A percentile compares a stretch with the other conserved stretches of the same genome.
These are phyloP conservation scores for Cheirogaleus medius DNA, from an alignment of 2,113 vertebrate genomes.

Conservation along the genomic window DNA sequence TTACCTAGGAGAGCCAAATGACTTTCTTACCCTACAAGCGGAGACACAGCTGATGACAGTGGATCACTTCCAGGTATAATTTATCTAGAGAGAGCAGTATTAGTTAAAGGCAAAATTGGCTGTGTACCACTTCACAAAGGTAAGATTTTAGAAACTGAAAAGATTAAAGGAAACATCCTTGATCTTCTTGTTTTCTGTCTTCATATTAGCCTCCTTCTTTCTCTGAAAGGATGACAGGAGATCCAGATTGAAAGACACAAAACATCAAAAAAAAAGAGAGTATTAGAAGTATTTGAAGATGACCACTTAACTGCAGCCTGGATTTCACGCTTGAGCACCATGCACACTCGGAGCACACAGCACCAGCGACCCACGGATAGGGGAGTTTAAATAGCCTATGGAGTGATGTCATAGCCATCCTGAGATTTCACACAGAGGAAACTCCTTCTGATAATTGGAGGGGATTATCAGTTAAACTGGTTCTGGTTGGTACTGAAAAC, in stretches of 20 bases:
- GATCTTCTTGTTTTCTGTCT: not conserved
- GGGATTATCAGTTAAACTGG: not conserved
- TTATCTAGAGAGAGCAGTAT: not conserved
- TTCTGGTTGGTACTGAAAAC: not conserved
- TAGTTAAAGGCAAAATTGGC: not conserved
- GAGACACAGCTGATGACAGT: not conserved
- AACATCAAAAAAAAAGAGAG: not conserved
- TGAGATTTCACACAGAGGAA: not conserved
- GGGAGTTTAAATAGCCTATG: not conserved
- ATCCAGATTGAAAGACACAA: not conserved
- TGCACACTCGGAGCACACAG: not conserved
- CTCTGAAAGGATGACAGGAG: not conserved
- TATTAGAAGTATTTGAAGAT: not conserved
- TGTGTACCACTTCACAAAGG: not conserved
- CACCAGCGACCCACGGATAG: too few relatives aligned
- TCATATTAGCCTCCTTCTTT: not conserved
- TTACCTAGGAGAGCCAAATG: not conserved
- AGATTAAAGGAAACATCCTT: not conserved
- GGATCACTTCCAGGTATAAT: not conserved
- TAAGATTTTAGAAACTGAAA: not conserved
- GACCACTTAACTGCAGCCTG: not conserved
- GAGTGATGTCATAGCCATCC: not conserved
- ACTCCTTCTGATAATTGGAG: not conserved
- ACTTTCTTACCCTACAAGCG: not conserved
- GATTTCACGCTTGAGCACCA: not conserved